Conservation (phyloP, 2,797 vertebrate genomes). For the Vespertilio murinus region DNA sequence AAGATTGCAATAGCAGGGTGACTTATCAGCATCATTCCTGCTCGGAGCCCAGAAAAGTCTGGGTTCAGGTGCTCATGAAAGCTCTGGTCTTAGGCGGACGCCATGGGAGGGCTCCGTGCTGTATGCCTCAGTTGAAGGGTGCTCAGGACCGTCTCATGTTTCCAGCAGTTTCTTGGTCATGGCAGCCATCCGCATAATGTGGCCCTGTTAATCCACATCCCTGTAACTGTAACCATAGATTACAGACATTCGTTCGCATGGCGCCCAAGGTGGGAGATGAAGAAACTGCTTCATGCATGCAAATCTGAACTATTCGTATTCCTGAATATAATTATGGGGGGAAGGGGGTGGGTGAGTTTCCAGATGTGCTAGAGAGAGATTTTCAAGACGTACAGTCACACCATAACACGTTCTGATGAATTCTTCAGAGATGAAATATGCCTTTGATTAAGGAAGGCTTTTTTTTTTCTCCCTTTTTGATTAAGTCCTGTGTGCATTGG, state of each 20-base stretch:
- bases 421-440: constrained; percentile 74
- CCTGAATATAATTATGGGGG: neutral
- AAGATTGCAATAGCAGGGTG: neutral
- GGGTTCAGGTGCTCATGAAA: accelerated
- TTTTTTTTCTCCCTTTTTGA: constrained; percentile 12
- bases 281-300: neutral
- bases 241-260: constrained; percentile 10
- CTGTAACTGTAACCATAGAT: neutral
- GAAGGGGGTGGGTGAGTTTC: neutral
- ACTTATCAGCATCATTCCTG: neutral
- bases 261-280: constrained; percentile 48
- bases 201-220: constrained; percentile 8
- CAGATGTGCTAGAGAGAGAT: constrained; percentile 50
- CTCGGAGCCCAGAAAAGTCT: neutral
- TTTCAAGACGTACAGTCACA: neutral
- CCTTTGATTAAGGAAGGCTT: constrained; percentile 67
- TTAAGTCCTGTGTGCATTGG: constrained; percentile 45
- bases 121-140: accelerated
- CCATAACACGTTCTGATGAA: constrained; percentile 30
- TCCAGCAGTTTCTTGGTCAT: neutral
- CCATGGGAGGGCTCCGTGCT: neutral
- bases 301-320: constrained; percentile 40
- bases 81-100: neutral
- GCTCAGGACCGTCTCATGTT: neutral
- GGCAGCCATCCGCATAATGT: neutral